Evolutionary conservation across 2,797 vertebrate genomes (phyloP).

Genomic region (Oryzias sinensis): DNA sequence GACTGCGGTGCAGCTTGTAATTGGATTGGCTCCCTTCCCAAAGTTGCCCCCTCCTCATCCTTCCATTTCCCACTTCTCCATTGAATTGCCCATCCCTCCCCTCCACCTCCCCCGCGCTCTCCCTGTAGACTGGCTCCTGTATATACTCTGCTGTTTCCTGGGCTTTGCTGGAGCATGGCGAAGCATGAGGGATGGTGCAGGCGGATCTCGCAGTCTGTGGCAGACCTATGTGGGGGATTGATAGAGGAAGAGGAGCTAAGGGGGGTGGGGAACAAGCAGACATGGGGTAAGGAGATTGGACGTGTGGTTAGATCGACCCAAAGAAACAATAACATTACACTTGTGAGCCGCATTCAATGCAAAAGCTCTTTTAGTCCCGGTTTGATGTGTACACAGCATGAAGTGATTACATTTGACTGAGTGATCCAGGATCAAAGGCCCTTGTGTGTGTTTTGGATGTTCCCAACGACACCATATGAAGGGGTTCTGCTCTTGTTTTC

Average conservation of each 20-base stretch:
- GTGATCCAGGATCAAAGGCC: neutral
- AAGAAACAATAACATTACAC: constrained; percentile 32
- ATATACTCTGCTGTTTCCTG: constrained; percentile 67
- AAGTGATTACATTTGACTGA: constrained; percentile 13
- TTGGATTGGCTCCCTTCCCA: constrained; percentile 86
- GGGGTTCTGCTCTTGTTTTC: neutral
- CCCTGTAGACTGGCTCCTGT: constrained; percentile 59
- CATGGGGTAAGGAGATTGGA: constrained; percentile 39
- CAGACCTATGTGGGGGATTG: constrained; percentile 52
- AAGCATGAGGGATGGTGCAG: constrained; percentile 49
- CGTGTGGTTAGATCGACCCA: constrained; percentile 18
- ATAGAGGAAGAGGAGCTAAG: constrained; percentile 61
- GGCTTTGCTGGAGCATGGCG: constrained; percentile 68
- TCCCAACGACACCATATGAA: constrained; percentile 1
- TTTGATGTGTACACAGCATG: constrained; percentile 5
- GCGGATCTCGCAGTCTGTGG: constrained; percentile 40
- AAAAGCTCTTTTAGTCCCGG: neutral
- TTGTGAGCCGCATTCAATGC: constrained; percentile 8
- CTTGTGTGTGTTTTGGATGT: constrained; percentile 9
- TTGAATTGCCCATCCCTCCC: constrained; percentile 47
- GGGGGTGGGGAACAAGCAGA: constrained; percentile 31
- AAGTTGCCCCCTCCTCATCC: constrained; percentile 50
- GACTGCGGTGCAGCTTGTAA: constrained; percentile 81
- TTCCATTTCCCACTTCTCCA: constrained; percentile 50
- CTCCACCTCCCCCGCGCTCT: constrained; percentile 20